A percentile compares a stretch with the other conserved stretches of the same genome.
phyloP scores from a whole-genome alignment of 1,140 invertebrate species.

The Hycleus phaleratus region DNA sequence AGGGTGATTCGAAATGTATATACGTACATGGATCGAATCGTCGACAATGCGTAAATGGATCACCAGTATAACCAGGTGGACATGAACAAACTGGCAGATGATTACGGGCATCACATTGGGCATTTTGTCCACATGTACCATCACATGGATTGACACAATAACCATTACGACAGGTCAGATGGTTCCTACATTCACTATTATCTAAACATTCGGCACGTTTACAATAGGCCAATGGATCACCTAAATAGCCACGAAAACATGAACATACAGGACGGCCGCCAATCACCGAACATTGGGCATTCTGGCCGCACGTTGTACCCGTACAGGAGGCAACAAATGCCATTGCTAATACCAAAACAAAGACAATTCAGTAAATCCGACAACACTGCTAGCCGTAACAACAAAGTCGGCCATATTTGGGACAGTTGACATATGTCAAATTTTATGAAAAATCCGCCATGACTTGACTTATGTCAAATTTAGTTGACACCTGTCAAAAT shows the following conservation, averaged over 20 bases:
- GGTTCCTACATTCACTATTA: conserved; percentile 43
- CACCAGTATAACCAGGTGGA: conserved; percentile 55
- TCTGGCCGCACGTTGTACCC: conserved; percentile 48
- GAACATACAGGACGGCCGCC: conserved; percentile 59
- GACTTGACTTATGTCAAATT: too few relatives aligned
- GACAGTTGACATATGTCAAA: too few relatives aligned
- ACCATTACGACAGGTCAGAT: conserved; percentile 48
- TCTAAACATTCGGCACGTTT: conserved; percentile 56
- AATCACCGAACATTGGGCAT: conserved; percentile 53
- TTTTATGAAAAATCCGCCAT: too few relatives aligned
- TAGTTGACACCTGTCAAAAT: too few relatives aligned
- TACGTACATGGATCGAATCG: conserved; percentile 44
- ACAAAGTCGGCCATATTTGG: too few relatives aligned
- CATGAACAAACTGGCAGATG: conserved; percentile 59
- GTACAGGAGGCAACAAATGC: conserved; percentile 25
- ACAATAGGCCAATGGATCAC: conserved; percentile 59
- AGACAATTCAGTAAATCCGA: too few relatives aligned
- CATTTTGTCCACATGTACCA: conserved; percentile 53
- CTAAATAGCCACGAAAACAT: conserved; percentile 61
- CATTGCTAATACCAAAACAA: conserved; percentile 1
- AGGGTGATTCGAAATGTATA: conserved; percentile 3
- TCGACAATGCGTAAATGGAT: conserved; percentile 50
- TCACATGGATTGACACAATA: conserved; percentile 54
- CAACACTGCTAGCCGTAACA: too few relatives aligned
- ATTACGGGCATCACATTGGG: conserved; percentile 52